Evolutionary conservation across 1,140 invertebrate species (phyloP).

Genomic region (Heliconius himera): DNA sequence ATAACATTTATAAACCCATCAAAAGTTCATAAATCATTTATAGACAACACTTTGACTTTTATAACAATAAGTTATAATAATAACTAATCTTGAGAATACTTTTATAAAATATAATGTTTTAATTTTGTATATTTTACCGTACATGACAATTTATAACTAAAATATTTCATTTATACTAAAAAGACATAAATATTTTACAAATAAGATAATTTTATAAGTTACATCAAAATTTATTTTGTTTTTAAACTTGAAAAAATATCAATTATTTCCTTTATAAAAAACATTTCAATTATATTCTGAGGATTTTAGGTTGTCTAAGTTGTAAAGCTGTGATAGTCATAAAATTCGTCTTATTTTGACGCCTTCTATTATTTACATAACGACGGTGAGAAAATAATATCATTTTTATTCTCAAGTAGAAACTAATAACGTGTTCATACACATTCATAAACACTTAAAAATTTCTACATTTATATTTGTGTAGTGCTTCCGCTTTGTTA

Average conservation of each 20-base stretch:
- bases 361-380: not conserved
- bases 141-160: not conserved
- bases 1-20: conserved; percentile 30
- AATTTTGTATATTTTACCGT: not conserved
- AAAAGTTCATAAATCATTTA: conserved; percentile 22
- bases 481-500: conserved; percentile 9
- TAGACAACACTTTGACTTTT: conserved; percentile 14
- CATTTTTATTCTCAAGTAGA: not conserved
- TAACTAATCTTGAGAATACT: not conserved
- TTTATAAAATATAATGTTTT: not conserved
- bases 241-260: not conserved
- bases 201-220: not conserved
- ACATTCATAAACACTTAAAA: not conserved
- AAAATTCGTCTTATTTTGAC: not conserved
- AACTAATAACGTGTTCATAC: not conserved
- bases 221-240: not conserved
- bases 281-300: not conserved
- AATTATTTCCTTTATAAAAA: not conserved
- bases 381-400: not conserved
- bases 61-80: not conserved
- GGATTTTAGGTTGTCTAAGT: not conserved
- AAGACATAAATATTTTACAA: not conserved
- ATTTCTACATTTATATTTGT: conserved; percentile 1
- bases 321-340: not conserved
- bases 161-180: not conserved